Conservation (phyloP, 2,113 vertebrate species). For the Bucco capensis region DNA sequence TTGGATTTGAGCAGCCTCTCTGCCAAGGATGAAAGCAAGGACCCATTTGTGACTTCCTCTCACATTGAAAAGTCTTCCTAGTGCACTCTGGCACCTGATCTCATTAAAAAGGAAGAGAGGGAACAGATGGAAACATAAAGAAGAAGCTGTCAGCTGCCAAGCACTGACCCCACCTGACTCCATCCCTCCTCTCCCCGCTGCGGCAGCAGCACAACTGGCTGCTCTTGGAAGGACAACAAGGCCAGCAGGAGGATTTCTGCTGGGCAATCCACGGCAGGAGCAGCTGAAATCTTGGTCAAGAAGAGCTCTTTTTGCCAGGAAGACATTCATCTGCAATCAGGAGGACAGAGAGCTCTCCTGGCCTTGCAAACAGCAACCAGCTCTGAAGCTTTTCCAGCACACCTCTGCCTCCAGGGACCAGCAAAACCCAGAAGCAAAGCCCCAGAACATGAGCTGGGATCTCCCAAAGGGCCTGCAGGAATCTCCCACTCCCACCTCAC, state of each 20-base stretch:
- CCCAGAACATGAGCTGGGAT: background rate
- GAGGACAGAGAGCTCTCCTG: background rate
- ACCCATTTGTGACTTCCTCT: conserved; percentile 12
- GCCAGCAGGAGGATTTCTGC: conserved; percentile 35
- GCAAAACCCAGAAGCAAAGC: background rate
- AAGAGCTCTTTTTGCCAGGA: background rate
- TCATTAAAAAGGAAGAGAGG: conserved; percentile 56
- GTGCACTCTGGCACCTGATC: conserved; percentile 18
- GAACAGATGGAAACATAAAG: conserved; percentile 64
- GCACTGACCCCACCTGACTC: conserved; percentile 13
- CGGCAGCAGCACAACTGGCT: background rate
- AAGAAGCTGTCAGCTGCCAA: conserved; percentile 45
- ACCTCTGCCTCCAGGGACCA: background rate
- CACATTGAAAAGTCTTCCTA: conserved; percentile 10
- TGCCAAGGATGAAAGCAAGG: conserved; percentile 15
- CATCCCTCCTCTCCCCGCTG: background rate
- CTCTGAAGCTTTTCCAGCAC: background rate
- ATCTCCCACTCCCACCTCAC: background rate
- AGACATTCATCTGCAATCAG: background rate
- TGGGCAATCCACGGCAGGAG: background rate
- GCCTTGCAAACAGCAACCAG: background rate
- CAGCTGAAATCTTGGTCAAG: background rate
- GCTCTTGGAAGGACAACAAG: conserved; percentile 6
- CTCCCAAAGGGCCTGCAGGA: background rate
- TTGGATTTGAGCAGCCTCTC: background rate